Percentiles rank a stretch among this genome's conserved stretches.
phyloP scores from a whole-genome alignment of 2,888 invertebrate genomes.

The Platypus cylindrus region DNA sequence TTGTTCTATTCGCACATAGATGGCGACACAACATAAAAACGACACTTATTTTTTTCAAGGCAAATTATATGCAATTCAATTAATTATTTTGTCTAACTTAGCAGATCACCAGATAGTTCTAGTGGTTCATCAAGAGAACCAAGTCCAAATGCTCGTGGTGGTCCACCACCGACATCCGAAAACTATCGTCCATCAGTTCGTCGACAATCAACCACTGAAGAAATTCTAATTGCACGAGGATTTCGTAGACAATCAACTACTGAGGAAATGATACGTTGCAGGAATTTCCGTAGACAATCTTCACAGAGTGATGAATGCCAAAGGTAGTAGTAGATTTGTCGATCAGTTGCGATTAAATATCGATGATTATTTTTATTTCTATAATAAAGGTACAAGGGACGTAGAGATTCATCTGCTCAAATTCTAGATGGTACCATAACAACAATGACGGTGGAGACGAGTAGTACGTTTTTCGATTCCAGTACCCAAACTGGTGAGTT shows the following conservation, averaged over 20 bases:
- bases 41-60: no score
- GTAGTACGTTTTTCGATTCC: conserved; percentile 84
- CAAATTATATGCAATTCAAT: no score
- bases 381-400: conserved; percentile 42
- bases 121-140: conserved; percentile 78
- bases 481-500: conserved; percentile 83
- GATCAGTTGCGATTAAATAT: no score
- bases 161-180: conserved; percentile 37
- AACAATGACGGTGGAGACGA: conserved; percentile 87
- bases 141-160: conserved; percentile 58
- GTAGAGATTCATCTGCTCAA: conserved; percentile 77
- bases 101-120: conserved; percentile 36
- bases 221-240: conserved; percentile 79
- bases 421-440: conserved; percentile 85
- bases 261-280: conserved; percentile 84
- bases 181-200: conserved; percentile 63
- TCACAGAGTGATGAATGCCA: conserved; percentile 62
- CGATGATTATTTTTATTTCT: no score
- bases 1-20: no score
- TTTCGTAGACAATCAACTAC: conserved; percentile 84
- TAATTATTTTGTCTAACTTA: no score
- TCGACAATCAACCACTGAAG: conserved; percentile 82
- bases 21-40: no score
- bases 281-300: conserved; percentile 65
- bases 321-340: conserved; percentile 12